A percentile compares a stretch with the other conserved stretches of the same genome.
Evolutionary conservation across 2,797 vertebrate species (phyloP).

Genomic region (Sebastolobus alascanus): DNA sequence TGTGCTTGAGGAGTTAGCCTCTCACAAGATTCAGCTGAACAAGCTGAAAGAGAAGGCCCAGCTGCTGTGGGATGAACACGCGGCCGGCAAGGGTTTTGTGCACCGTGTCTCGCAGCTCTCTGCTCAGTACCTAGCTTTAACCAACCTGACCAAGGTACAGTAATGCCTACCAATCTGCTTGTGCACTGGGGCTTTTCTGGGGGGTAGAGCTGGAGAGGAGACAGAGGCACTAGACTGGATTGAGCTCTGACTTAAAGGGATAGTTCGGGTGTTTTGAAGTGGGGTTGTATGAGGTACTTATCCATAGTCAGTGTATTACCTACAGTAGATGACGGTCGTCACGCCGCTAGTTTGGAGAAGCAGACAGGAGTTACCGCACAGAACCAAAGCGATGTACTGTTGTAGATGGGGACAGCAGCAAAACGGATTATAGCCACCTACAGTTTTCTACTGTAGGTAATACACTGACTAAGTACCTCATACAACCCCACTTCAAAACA

Average conservation of each 20-base stretch:
- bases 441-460: no score
- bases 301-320: no score
- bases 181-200: constrained; percentile 82
- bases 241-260: constrained; percentile 23
- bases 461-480: no score
- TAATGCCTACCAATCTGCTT: constrained; percentile 81
- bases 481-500: no score
- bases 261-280: no score
- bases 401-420: no score
- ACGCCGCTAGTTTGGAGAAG: no score
- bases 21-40: constrained; percentile 93
- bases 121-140: constrained; percentile 95
- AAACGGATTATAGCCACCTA: no score
- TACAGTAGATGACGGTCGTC: no score
- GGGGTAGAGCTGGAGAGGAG: constrained; percentile 63
- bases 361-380: no score
- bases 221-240: constrained; percentile 62
- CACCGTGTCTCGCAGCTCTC: constrained; percentile 96
- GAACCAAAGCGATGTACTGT: no score
- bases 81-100: constrained; percentile 95
- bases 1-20: constrained; percentile 96
- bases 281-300: no score
- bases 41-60: constrained; percentile 96
- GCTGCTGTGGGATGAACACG: constrained; percentile 93
- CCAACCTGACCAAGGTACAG: constrained; percentile 96